phyloP scores from a whole-genome alignment of 2,113 vertebrate species.

The Paradoxurus hermaphroditus region DNA sequence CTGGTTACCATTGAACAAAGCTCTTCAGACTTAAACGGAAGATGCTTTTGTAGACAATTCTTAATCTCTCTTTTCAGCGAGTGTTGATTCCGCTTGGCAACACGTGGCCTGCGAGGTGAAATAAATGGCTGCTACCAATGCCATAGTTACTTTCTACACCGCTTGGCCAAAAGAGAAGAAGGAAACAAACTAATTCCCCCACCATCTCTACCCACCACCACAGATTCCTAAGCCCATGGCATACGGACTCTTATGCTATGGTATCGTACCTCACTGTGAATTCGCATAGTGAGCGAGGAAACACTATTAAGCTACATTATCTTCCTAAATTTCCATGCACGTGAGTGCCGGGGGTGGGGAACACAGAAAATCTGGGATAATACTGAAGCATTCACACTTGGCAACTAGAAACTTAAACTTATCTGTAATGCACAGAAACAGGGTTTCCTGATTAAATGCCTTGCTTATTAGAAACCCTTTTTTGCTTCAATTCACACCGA shows the following conservation, averaged over 20 bases:
- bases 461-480: not conserved
- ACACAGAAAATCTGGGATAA: not conserved
- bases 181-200: not conserved
- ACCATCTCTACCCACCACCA: not conserved
- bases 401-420: not conserved
- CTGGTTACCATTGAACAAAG: not conserved
- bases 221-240: not conserved
- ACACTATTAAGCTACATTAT: not conserved
- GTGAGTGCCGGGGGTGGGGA: not conserved
- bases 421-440: not conserved
- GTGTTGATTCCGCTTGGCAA: not conserved
- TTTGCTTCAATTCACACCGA: not conserved
- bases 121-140: not conserved
- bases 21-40: not conserved
- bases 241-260: not conserved
- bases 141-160: not conserved
- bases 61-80: conserved; percentile 1
- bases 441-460: not conserved
- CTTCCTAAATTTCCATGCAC: not conserved
- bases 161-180: not conserved
- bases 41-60: not conserved
- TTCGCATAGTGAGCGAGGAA: not conserved
- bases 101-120: not conserved
- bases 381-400: not conserved
- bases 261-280: not conserved